Conservation (phyloP, 1,140 invertebrate genomes). For the Augochlora pura region DNA sequence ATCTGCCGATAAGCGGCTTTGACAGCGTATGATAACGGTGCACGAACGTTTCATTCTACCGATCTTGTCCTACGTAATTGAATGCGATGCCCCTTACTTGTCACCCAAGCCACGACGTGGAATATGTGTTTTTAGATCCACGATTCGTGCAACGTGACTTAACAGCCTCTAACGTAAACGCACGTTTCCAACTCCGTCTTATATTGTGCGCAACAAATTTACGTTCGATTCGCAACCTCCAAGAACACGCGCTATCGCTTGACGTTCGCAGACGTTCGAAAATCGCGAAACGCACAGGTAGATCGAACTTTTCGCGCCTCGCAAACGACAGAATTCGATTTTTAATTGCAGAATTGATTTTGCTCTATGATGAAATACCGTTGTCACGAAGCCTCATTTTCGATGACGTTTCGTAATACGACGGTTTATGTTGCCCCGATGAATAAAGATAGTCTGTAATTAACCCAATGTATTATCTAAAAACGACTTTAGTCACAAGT, state of each 20-base stretch:
- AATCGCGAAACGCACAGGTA: not conserved
- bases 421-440: not conserved
- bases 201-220: slow-evolving; percentile 4
- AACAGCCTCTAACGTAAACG: slow-evolving; percentile 33
- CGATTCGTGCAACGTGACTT: slow-evolving; percentile 40
- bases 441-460: not conserved
- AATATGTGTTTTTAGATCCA: slow-evolving; percentile 36
- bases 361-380: not conserved
- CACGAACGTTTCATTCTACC: not conserved
- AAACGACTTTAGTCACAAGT: not conserved
- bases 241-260: not conserved
- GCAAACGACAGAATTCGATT: not conserved
- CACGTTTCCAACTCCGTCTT: slow-evolving; percentile 24
- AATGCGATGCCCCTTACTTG: not conserved
- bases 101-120: slow-evolving; percentile 28
- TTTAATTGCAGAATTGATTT: not conserved
- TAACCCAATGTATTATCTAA: not conserved
- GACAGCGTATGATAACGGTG: slow-evolving; percentile 15
- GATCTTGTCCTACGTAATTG: slow-evolving; percentile 5
- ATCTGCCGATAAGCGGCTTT: slow-evolving; percentile 38
- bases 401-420: not conserved
- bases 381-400: not conserved
- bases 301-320: not conserved
- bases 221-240: not conserved
- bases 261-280: not conserved